These are phyloP conservation scores for Neoarius graeffei DNA, from an alignment of 2,113 vertebrate species.

Conservation along the genomic window DNA sequence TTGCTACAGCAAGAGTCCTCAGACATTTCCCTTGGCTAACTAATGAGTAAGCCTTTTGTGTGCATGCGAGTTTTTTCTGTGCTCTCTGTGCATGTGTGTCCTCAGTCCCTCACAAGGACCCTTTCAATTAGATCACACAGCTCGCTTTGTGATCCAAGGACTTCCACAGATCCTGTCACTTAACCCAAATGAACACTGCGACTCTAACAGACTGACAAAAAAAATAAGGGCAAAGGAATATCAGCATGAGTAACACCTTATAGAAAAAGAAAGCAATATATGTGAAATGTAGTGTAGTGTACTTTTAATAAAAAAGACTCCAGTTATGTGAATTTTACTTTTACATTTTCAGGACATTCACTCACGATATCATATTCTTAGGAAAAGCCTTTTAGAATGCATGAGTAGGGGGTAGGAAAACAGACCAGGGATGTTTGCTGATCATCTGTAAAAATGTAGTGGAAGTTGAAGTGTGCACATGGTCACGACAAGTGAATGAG, in stretches of 20 bases:
- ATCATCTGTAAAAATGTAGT: slow-evolving; percentile 14
- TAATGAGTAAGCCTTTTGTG: slow-evolving; percentile 49
- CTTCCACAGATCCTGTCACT: slow-evolving; percentile 44
- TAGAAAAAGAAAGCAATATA: slow-evolving; percentile 2
- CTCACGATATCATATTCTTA: background rate
- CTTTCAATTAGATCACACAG: slow-evolving; percentile 53
- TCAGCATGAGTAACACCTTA: slow-evolving; percentile 7
- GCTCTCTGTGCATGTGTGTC: slow-evolving; percentile 39
- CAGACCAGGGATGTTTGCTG: background rate
- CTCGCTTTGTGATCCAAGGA: slow-evolving; percentile 53
- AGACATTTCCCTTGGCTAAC: slow-evolving; percentile 43
- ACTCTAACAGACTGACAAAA: slow-evolving; percentile 19
- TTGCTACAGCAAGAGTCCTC: background rate
- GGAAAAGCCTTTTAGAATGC: background rate
- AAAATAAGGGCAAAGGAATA: slow-evolving; percentile 15
- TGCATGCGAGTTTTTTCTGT: slow-evolving; percentile 30
- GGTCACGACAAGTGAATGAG: background rate
- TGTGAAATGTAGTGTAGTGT: background rate
- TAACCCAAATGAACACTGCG: slow-evolving; percentile 42
- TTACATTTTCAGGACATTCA: background rate
- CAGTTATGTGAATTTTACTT: background rate
- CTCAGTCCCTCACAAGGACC: slow-evolving; percentile 49
- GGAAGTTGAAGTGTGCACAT: slow-evolving; percentile 20
- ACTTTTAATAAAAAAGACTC: background rate
- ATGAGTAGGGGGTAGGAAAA: background rate